phyloP scores from a whole-genome alignment of 2,888 invertebrate genomes.

The Mesoligia furuncula region DNA sequence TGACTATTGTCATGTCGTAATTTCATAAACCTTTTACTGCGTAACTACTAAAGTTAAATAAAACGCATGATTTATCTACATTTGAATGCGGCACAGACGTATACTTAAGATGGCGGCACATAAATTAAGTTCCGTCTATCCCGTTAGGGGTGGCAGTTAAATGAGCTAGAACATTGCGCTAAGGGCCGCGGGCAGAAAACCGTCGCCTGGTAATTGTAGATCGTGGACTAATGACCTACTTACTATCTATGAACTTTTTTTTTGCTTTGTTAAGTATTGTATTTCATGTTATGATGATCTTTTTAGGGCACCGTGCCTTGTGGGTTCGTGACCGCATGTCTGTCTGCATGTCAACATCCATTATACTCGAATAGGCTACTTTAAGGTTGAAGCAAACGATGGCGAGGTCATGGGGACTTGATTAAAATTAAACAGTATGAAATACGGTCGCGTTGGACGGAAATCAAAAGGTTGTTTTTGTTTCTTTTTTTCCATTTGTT shows the following conservation, averaged over 20 bases:
- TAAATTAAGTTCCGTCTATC: constrained; percentile 66
- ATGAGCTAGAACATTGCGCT: constrained; percentile 72
- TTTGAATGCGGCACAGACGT: constrained; percentile 40
- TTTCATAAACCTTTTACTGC: constrained; percentile 32
- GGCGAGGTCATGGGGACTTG: no score
- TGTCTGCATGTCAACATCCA: background rate
- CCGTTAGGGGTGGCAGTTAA: constrained; percentile 64
- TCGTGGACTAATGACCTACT: constrained; percentile 50
- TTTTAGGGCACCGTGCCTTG: background rate
- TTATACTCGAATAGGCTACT: background rate
- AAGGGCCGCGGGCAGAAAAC: constrained; percentile 65
- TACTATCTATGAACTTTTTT: constrained; percentile 22
- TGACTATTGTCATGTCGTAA: constrained; percentile 3
- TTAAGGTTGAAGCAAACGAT: background rate
- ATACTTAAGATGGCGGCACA: constrained; percentile 61
- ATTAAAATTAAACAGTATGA: background rate
- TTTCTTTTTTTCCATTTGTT: no score
- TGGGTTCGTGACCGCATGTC: background rate
- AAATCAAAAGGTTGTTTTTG: no score
- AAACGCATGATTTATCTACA: constrained; percentile 39
- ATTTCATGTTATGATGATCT: constrained; percentile 6
- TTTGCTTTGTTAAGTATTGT: constrained; percentile 19
- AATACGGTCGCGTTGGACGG: background rate
- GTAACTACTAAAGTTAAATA: constrained; percentile 22
- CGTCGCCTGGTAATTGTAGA: constrained; percentile 70